Percentiles rank a stretch among this genome's conserved stretches.
Evolutionary conservation across 2,888 invertebrate species (phyloP).

Genomic region (Agrotis puta): DNA sequence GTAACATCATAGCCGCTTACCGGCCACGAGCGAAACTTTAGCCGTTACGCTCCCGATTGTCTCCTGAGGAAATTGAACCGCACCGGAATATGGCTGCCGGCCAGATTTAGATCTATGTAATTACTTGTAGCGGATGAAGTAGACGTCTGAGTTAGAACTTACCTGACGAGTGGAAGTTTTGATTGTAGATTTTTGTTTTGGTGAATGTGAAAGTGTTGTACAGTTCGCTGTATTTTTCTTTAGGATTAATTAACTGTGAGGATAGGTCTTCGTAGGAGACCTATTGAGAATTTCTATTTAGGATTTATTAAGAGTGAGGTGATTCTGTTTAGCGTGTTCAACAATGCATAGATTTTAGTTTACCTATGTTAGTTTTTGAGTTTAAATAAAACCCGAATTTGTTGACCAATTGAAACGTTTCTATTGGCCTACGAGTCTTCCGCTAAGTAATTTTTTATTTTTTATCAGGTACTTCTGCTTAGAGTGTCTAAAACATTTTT

Average conservation of each 20-base stretch:
- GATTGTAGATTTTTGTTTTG: constrained; percentile 12
- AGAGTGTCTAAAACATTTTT: too few species aligned
- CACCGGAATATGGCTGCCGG: constrained; percentile 56
- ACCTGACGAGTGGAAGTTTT: constrained; percentile 29
- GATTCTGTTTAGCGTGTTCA: too few species aligned
- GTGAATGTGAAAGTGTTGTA: too few species aligned
- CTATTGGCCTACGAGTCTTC: not conserved
- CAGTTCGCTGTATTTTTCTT: too few species aligned
- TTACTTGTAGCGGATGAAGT: constrained; percentile 58
- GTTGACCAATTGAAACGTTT: not conserved
- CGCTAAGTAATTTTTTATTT: not conserved
- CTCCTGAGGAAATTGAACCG: constrained; percentile 66
- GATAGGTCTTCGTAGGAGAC: too few species aligned
- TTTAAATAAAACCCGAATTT: not conserved
- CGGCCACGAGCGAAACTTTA: constrained; percentile 62
- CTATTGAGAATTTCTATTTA: too few species aligned
- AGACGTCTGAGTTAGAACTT: constrained; percentile 34
- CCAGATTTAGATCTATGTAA: constrained; percentile 66
- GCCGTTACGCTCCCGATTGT: constrained; percentile 63
- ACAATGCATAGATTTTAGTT: too few species aligned
- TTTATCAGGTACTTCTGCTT: too few species aligned
- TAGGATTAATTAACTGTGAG: too few species aligned
- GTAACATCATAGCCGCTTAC: constrained; percentile 56
- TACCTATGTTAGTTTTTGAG: constrained; percentile 1
- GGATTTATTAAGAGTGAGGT: too few species aligned